Base-by-base conservation (phyloP, 2,888 invertebrate species). In the Ochropleura leucogaster region DNA sequence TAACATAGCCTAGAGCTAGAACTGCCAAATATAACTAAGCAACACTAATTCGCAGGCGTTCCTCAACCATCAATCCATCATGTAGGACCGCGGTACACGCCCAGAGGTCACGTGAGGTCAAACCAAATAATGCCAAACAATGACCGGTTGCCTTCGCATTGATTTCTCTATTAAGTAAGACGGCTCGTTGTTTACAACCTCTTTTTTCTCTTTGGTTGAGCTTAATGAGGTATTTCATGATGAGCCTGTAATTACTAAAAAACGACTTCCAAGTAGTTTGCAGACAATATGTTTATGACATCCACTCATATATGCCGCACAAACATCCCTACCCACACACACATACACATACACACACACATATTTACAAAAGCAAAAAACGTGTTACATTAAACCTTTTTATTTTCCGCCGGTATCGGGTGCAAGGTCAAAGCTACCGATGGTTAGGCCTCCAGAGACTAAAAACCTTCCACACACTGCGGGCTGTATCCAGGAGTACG, bases 131-230 rank as follows among this genome's bases (percentile, higher is more conserved):
- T 9, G 51, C 46, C 20, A 68, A 67, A 76, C 80, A 83, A 82
- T 80, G 70, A 59, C 49, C 68, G n/a, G 14, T 47, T n/a, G 53
- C 72, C 72, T 79, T 65, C 71, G 59, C 69, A 83, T 82, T 72
- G 69, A 83, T 82, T 82, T 82, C 80, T 80, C 69, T 74, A 80
- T 80, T 59, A 49, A 64, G 80, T 59, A 79, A 77, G 42, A 44
- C 14, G 10, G 14, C 40, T 44, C 5, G 63, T 57, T 44, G 55
- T 62, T 49, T 30, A 68, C 53, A 55, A 55, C 53, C 6, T 75
- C 10, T 12, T 59, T 51, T 47, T 40, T 20, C 9, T 60, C 40
- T 51, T 49, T 14, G 18, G 12, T 76, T 40, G 0, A 9, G 0
- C 16, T 49, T 63, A 69, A 69, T 69, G n/a, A 62, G 42, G 14